Evolutionary conservation across 2,113 vertebrate genomes (phyloP).

Genomic region (Ophthalmolycus amberensis): DNA sequence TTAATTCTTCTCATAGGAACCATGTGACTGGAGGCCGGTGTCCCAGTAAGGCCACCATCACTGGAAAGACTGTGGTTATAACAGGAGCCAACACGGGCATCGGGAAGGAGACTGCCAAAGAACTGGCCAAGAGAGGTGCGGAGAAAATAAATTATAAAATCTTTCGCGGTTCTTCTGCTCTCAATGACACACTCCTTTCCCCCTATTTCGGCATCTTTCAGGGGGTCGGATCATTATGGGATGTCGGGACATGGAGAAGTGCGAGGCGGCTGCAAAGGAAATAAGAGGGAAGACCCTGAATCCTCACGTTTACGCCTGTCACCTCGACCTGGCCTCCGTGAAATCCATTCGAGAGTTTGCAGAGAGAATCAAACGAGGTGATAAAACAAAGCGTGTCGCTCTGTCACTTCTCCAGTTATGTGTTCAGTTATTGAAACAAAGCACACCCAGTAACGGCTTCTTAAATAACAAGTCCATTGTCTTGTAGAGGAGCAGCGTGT

Average conservation of each 20-base stretch:
- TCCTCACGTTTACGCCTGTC: slow-evolving; percentile 79
- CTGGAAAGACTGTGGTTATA: slow-evolving; percentile 88
- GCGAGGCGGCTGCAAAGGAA: slow-evolving; percentile 85
- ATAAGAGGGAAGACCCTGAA: slow-evolving; percentile 87
- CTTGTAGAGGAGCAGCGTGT: slow-evolving; percentile 84
- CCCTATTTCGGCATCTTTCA: slow-evolving; percentile 50
- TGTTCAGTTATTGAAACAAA: background rate
- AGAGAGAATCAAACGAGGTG: slow-evolving; percentile 78
- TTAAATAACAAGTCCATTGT: background rate
- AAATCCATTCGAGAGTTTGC: slow-evolving; percentile 87
- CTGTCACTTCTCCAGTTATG: background rate
- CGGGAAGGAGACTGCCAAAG: slow-evolving; percentile 86
- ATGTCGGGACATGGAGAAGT: slow-evolving; percentile 89
- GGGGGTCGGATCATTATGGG: slow-evolving; percentile 89
- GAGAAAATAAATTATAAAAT: background rate
- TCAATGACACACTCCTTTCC: background rate
- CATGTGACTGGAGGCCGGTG: slow-evolving; percentile 84
- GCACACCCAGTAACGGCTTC: background rate
- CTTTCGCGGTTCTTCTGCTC: background rate
- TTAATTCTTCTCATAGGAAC: slow-evolving; percentile 74
- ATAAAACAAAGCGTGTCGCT: background rate
- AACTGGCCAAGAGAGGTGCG: slow-evolving; percentile 84
- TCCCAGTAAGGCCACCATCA: slow-evolving; percentile 85
- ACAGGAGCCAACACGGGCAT: slow-evolving; percentile 91
- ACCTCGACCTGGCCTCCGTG: slow-evolving; percentile 86